Evolutionary conservation across 2,888 invertebrate genomes (phyloP).

Genomic region (Lobophora halterata): DNA sequence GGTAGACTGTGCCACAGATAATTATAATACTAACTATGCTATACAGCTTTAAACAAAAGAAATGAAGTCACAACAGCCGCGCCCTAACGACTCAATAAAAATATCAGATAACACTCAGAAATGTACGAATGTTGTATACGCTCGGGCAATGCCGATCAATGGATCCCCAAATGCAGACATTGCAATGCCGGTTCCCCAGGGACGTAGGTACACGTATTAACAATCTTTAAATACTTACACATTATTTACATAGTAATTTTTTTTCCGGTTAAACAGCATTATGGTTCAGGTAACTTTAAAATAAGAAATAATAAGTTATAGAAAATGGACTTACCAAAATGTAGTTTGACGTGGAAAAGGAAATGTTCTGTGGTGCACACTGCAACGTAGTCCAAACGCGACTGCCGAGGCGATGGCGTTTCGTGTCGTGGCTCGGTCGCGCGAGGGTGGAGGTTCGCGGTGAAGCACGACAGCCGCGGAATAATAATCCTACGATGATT

Average conservation of each 20-base stretch:
- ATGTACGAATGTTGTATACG: not conserved
- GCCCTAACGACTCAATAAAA: slow-evolving; percentile 11
- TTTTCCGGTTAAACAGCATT: too few relatives aligned
- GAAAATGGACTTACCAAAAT: slow-evolving; percentile 57
- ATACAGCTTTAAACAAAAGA: slow-evolving; percentile 1
- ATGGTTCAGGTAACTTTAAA: too few relatives aligned
- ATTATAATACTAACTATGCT: too few relatives aligned
- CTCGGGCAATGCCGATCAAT: slow-evolving; percentile 40
- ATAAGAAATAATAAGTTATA: slow-evolving; percentile 22
- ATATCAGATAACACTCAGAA: not conserved
- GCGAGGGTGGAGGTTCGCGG: slow-evolving; percentile 48
- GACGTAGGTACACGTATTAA: slow-evolving; percentile 19
- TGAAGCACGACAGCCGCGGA: slow-evolving; percentile 37
- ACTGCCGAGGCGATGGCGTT: slow-evolving; percentile 42
- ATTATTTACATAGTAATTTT: too few relatives aligned
- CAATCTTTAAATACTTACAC: too few relatives aligned
- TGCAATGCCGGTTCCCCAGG: slow-evolving; percentile 44
- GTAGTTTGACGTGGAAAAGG: slow-evolving; percentile 46
- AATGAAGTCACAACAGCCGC: slow-evolving; percentile 12
- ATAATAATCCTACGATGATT: slow-evolving; percentile 50
- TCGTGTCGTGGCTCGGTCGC: slow-evolving; percentile 20
- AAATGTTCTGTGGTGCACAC: slow-evolving; percentile 49
- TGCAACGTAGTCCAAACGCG: slow-evolving; percentile 55
- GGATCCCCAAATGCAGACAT: slow-evolving; percentile 35
- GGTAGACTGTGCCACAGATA: too few relatives aligned